These are phyloP conservation scores for Bombus sylvicola DNA, from an alignment of 1,140 invertebrate species.

Conservation along the genomic window DNA sequence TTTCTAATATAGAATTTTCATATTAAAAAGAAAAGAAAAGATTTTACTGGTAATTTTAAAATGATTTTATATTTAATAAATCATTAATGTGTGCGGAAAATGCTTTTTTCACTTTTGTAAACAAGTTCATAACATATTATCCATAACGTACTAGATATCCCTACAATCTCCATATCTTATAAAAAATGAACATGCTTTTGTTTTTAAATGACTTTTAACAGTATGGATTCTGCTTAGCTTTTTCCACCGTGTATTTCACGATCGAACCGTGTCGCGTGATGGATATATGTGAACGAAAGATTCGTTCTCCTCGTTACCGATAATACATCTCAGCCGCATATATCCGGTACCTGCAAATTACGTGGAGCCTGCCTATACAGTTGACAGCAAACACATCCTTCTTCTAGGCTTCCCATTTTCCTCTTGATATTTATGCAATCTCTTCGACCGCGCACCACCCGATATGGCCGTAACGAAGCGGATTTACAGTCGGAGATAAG, in stretches of 20 bases:
- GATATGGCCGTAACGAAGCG: slow-evolving; percentile 52
- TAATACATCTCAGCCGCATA: slow-evolving; percentile 10
- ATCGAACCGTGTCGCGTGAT: background rate
- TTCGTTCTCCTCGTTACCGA: slow-evolving; percentile 27
- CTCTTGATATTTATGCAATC: slow-evolving; percentile 40
- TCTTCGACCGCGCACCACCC: background rate
- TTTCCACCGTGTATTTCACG: background rate
- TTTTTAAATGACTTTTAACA: too few species aligned
- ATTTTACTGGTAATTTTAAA: too few species aligned
- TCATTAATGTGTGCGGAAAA: too few species aligned
- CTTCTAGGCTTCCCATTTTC: background rate
- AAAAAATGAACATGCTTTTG: too few species aligned
- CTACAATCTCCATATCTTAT: too few species aligned
- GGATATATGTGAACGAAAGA: background rate
- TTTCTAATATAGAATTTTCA: too few species aligned
- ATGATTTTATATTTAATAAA: too few species aligned
- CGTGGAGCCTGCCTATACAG: background rate
- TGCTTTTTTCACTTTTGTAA: too few species aligned
- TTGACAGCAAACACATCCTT: background rate
- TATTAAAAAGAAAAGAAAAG: too few species aligned
- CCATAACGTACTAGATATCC: too few species aligned
- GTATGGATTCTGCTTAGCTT: too few species aligned
- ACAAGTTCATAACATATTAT: too few species aligned
- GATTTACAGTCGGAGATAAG: slow-evolving; percentile 63
- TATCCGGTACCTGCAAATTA: slow-evolving; percentile 5